Percentiles rank a stretch among this genome's conserved stretches.
These are phyloP conservation scores for Euura lappo DNA, from an alignment of 1,140 invertebrate genomes.

Conservation along the genomic window DNA sequence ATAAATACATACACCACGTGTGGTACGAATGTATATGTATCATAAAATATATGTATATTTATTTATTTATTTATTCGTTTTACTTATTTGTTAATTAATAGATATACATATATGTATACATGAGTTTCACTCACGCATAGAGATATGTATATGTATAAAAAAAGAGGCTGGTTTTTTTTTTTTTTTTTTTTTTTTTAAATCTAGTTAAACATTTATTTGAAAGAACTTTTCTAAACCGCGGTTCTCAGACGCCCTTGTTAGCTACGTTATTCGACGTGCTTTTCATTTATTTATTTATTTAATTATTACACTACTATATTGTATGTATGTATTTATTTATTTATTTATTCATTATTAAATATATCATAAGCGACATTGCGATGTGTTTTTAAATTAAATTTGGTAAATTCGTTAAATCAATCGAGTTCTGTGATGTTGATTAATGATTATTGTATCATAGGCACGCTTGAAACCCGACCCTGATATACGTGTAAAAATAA, in stretches of 20 bases:
- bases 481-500: too few species aligned
- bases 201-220: neutral
- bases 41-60: too few species aligned
- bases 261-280: neutral
- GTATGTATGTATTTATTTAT: too few species aligned
- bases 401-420: neutral
- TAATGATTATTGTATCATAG: neutral
- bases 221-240: neutral
- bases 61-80: slow-evolving; percentile 17
- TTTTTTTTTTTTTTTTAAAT: neutral
- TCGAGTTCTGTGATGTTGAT: neutral
- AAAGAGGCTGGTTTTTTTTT: neutral
- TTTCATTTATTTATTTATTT: too few species aligned
- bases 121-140: neutral
- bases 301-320: too few species aligned
- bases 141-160: neutral
- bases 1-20: neutral
- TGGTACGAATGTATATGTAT: too few species aligned
- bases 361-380: neutral
- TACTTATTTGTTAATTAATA: slow-evolving; percentile 14
- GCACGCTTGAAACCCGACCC: neutral
- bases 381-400: neutral
- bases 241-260: neutral
- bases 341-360: too few species aligned
- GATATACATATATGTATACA: neutral